A percentile compares a stretch with the other conserved stretches of the same genome.
These are phyloP conservation scores for Pluvialis apricaria DNA, from an alignment of 2,113 vertebrate genomes.

Conservation along the genomic window DNA sequence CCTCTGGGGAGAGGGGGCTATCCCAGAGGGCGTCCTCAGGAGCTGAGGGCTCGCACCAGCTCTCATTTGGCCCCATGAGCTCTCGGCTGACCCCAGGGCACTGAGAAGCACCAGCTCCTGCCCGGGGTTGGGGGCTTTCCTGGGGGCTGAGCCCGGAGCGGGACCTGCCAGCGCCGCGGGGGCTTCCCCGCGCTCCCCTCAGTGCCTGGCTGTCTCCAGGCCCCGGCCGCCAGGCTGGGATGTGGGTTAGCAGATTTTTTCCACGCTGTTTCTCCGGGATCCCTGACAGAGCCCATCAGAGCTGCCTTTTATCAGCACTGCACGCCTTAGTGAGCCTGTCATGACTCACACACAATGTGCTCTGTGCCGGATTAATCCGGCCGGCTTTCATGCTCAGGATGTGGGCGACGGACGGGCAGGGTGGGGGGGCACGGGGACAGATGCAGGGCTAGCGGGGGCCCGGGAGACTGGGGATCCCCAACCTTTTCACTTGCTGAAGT, in stretches of 20 bases:
- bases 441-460: background rate
- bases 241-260: slow-evolving; percentile 61
- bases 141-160: background rate
- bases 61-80: background rate
- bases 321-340: slow-evolving; percentile 87
- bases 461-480: background rate
- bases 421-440: background rate
- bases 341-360: slow-evolving; percentile 81
- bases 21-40: background rate
- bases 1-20: background rate
- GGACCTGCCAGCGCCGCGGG: background rate
- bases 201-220: background rate
- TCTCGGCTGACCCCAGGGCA: background rate
- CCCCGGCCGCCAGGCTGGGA: slow-evolving; percentile 14
- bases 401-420: slow-evolving; percentile 13
- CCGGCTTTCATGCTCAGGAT: slow-evolving; percentile 70
- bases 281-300: slow-evolving; percentile 72
- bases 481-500: background rate
- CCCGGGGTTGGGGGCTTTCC: background rate
- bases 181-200: background rate
- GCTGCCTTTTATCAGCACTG: slow-evolving; percentile 81
- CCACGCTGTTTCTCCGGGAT: slow-evolving; percentile 60
- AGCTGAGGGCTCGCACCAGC: background rate
- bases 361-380: slow-evolving; percentile 82
- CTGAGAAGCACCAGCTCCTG: background rate